Evolutionary conservation across 1,140 invertebrate genomes (phyloP), one percentile per base, ranked within the genome.

Genomic region (Drosophila malerkotliana): DNA sequence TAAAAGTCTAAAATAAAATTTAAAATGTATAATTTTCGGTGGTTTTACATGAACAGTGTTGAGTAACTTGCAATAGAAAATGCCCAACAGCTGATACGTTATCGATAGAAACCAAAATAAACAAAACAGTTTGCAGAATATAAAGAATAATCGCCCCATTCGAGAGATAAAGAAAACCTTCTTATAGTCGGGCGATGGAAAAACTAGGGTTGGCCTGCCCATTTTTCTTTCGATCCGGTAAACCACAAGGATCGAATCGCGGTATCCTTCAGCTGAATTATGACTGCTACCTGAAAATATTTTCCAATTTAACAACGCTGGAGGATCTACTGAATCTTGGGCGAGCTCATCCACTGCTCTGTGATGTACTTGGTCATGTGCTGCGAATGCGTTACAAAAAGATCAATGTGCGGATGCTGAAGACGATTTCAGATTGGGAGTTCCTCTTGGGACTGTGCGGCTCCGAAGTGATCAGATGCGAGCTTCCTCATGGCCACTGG

Each of bases 231-330:
- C 59, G 81, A 6, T 56, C n/a, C 1, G 64, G 53, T 24, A 78
- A 68, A n/a, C 48, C 37, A 37, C 57, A 79, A 41, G 57, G n/a
- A 5, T 34, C 8, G 5, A 45, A 8, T 4, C 1, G 12, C 9
- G 44, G 60, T 14, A 55, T 88, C 18, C 78, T 89, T 6, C 63
- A 89, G 18, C 48, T 88, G 4, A 88, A 88, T n/a, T 84, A 88
- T 54, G 79, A 90, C 18, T 84, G 79, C 34, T 69, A 61, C 47
- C 30, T 51, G 44, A 51, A 81, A 32, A 79, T 90, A 71, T 77
- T 77, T 57, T 71, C 76, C 8, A 68, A 82, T 39, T 12, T 87
- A 4, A 68, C 5, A 34, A 48, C 37, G 3, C 64, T 87, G 6
- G 79, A 82, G 9, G 82, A 87, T 59, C 63, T 82, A 45, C 34